Base-by-base conservation (phyloP, 2,113 vertebrate genomes). In the Variabilichromis moorii region DNA sequence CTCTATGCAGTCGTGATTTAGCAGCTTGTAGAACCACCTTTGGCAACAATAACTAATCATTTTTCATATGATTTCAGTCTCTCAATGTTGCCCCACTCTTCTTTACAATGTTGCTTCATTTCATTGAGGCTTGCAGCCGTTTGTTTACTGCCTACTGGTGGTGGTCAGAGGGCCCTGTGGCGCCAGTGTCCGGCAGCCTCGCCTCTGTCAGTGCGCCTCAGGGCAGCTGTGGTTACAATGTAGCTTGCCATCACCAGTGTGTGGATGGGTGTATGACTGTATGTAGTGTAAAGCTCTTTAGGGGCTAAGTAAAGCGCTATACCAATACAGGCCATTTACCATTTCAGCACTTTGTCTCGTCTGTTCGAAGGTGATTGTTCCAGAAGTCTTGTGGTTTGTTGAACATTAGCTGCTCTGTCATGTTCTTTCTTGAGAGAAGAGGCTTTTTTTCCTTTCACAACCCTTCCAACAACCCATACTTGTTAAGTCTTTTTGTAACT, bases 321-420 rank as follows among this genome's bases (percentile, higher is more conserved):
- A 59, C 7, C 8, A 59, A 59, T 16, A 16, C 24, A 55, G 53
- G 6, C 11, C 53, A 55, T 55, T 24, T 55, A 13, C 53, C 21
- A 28, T 59, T 59, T 59, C 24, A 59, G 8, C 55, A 59, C 14
- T 47, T 76, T 76, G 40, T 76, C 68, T 47, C 3, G 0, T 47
- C 21, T 76, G 40, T 47, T 45, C 2, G 5, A 47, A 28, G 24
- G 21, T 17, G 21, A 76, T 26, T 73, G 24, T 28, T 76, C 40
- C 21, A 28, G 40, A 76, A 76, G 9, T 28, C 68, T 76, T 76
- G 66, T 26, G 66, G 21, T 73, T 73, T 73, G 68, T 47, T 28
- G 45, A 76, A 76, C 21, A 17, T 47, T 28, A 76, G 68, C 68
- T 40, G 35, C 40, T 26, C 40, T 45, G 40, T 45, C 68, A 47